These are phyloP conservation scores for Acholoe squamosa DNA, from an alignment of 2,888 invertebrate genomes.

Conservation along the genomic window DNA sequence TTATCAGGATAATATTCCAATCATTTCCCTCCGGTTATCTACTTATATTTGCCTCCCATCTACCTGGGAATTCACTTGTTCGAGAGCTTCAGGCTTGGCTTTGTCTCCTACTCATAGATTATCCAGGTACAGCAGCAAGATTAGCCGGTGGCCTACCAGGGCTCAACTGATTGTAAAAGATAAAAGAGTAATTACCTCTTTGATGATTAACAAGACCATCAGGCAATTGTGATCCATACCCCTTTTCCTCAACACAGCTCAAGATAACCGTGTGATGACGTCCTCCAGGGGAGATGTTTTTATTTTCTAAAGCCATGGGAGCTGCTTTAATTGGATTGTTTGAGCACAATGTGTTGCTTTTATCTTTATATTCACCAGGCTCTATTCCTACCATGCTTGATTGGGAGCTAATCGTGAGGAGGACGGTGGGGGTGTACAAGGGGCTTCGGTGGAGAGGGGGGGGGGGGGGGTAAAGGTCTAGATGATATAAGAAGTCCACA, in stretches of 20 bases:
- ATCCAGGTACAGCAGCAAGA: too few species aligned
- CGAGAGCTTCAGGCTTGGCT: too few species aligned
- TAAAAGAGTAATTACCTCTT: not conserved
- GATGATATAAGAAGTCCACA: not conserved
- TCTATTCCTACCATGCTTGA: not conserved
- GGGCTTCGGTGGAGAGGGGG: not conserved
- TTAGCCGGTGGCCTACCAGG: not conserved
- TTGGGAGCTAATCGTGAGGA: too few species aligned
- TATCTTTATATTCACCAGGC: not conserved
- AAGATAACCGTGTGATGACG: not conserved
- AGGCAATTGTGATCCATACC: not conserved
- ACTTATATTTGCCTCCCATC: too few species aligned
- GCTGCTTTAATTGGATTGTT: constrained; percentile 42
- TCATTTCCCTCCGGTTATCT: too few species aligned
- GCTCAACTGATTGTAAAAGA: not conserved
- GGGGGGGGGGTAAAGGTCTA: not conserved
- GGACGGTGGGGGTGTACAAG: not conserved
- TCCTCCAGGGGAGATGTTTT: not conserved
- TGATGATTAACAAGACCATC: not conserved
- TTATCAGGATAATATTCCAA: too few species aligned
- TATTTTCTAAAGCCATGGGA: not conserved
- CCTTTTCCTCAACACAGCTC: not conserved
- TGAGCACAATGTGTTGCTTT: not conserved
- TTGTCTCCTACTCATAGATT: too few species aligned
- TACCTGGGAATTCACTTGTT: too few species aligned